Evolutionary conservation across 23 tunicate genomes (phyloP).

Genomic region (Botrylloides violaceus): DNA sequence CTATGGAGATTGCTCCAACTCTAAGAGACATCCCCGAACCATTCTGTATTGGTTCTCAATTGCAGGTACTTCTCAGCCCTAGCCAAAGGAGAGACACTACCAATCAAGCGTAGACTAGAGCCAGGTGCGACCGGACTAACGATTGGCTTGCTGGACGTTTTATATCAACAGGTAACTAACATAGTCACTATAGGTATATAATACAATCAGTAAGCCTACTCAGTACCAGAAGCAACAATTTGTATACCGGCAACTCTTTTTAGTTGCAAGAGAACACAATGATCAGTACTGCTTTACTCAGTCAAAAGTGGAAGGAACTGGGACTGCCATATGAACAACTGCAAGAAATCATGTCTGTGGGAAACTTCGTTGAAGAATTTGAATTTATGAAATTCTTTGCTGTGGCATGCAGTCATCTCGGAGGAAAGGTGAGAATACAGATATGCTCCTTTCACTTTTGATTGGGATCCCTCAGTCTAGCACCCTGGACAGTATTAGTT

Average conservation of each 20-base stretch:
- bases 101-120: constrained; percentile 86
- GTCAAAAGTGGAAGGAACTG: constrained; percentile 69
- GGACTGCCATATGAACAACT: constrained; percentile 82
- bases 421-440: constrained; percentile 65
- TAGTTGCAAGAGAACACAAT: constrained; percentile 21
- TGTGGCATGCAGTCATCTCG: constrained; percentile 91
- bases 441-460: no score
- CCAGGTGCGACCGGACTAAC: constrained; percentile 77
- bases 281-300: constrained; percentile 27
- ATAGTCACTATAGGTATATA: no score
- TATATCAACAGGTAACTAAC: constrained; percentile 39
- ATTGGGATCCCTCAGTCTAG: no score
- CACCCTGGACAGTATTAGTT: no score
- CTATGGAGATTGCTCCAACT: no score
- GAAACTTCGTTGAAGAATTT: constrained; percentile 70
- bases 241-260: not conserved
- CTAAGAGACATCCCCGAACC: no score
- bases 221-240: no score
- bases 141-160: constrained; percentile 80
- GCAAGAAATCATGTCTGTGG: constrained; percentile 57
- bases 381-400: constrained; percentile 74
- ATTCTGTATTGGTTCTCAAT: not conserved
- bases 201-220: no score
- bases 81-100: constrained; percentile 68
- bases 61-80: constrained; percentile 79